phyloP scores from a whole-genome alignment of 2,113 vertebrate genomes.

The Neotragus pygmaeus region DNA sequence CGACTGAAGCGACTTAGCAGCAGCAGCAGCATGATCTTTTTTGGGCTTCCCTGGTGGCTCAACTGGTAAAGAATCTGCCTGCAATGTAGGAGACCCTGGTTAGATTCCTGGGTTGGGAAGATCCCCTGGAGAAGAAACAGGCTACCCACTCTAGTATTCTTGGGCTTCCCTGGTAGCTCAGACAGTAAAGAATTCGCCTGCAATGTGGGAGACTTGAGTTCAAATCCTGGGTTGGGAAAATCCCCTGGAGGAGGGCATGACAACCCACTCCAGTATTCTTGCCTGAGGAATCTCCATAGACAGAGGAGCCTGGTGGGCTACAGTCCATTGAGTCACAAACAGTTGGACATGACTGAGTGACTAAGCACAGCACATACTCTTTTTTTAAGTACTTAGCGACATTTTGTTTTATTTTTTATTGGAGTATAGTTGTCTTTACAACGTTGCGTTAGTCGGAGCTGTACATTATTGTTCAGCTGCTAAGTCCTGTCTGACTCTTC shows the following conservation, averaged over 20 bases:
- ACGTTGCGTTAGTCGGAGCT: not conserved
- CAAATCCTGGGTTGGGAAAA: not conserved
- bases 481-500: not conserved
- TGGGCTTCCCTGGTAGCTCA: not conserved
- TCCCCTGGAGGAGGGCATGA: not conserved
- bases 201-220: not conserved
- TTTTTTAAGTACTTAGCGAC: not conserved
- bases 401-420: not conserved
- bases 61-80: not conserved
- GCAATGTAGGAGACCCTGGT: not conserved
- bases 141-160: not conserved
- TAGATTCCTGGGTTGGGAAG: not conserved
- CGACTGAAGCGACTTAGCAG: no score
- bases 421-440: not conserved
- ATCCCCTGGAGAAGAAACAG: not conserved
- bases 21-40: not conserved
- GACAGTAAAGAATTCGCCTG: not conserved
- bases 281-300: not conserved
- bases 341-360: not conserved
- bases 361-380: not conserved
- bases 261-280: not conserved
- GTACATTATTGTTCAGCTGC: not conserved
- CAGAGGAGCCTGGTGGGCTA: not conserved
- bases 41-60: not conserved
- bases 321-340: not conserved